Percentiles rank a stretch among this genome's conserved stretches.
These are phyloP conservation scores for Lophochroa leadbeateri DNA, from an alignment of 2,113 vertebrate genomes.

Conservation along the genomic window DNA sequence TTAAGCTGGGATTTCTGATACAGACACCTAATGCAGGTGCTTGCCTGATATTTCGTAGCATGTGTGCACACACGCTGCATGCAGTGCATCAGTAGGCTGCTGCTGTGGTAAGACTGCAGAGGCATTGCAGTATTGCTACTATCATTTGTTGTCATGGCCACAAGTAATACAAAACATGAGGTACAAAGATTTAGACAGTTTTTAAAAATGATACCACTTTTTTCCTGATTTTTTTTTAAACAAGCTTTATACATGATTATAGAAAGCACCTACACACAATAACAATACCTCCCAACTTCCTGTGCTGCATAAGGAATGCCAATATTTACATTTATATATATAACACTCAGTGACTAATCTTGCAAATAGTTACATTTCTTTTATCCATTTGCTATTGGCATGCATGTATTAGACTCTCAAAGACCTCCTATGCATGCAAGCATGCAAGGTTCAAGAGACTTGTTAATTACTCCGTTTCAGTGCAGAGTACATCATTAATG, in stretches of 20 bases:
- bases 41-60: not conserved
- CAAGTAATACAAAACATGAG: not conserved
- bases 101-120: slow-evolving; percentile 34
- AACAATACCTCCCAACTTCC: not conserved
- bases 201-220: not conserved
- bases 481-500: not conserved
- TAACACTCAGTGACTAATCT: not conserved
- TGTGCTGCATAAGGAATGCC: not conserved
- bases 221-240: not conserved
- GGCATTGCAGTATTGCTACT: slow-evolving; percentile 41
- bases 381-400: not conserved
- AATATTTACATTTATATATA: not conserved
- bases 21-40: not conserved
- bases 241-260: not conserved
- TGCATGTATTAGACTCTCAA: rapidly evolving
- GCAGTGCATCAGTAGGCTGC: not conserved
- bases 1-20: not conserved
- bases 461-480: not conserved
- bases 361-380: not conserved
- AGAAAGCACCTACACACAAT: not conserved
- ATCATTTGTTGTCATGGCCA: slow-evolving; percentile 39
- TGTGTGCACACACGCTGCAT: not conserved
- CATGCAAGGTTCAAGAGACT: not conserved
- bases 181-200: not conserved
- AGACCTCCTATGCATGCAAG: not conserved